Percentiles rank a stretch among this genome's conserved stretches.
These are phyloP conservation scores for Hirundichthys speculiger DNA, from an alignment of 2,113 vertebrate genomes.

Conservation along the genomic window DNA sequence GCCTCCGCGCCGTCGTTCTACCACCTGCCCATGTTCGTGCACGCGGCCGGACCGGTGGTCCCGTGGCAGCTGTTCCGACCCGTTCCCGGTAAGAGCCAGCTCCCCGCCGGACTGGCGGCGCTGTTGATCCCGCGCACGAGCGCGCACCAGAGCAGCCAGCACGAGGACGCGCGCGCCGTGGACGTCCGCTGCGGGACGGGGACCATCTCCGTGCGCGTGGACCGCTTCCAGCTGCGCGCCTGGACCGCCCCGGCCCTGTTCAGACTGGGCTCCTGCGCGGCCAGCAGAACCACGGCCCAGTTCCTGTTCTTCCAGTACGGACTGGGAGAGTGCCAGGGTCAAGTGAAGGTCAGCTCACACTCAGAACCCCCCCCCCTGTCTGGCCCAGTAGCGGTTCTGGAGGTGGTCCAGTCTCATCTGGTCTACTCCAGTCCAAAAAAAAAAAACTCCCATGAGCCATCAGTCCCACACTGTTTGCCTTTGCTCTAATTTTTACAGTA, in stretches of 20 bases:
- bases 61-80: constrained; percentile 35
- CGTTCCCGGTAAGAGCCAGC: neutral
- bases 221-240: constrained; percentile 24
- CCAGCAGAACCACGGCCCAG: neutral
- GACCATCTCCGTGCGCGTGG: constrained; percentile 32
- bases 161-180: neutral
- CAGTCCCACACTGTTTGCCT: too few relatives aligned
- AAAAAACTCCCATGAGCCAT: too few relatives aligned
- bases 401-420: neutral
- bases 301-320: constrained; percentile 43
- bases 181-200: constrained; percentile 29
- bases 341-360: constrained; percentile 14
- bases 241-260: constrained; percentile 26
- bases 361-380: neutral
- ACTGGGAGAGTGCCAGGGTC: constrained; percentile 22
- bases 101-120: constrained; percentile 23
- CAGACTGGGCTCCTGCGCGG: constrained; percentile 36
- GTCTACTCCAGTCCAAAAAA: too few relatives aligned
- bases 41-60: constrained; percentile 28
- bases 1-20: neutral
- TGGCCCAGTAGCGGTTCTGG: too few relatives aligned
- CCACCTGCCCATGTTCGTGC: constrained; percentile 45
- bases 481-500: too few relatives aligned
- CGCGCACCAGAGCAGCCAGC: neutral
- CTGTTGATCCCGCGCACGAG: constrained; percentile 12